Evolutionary conservation across 1,140 invertebrate species (phyloP).

Genomic region (Bradysia coprophila): DNA sequence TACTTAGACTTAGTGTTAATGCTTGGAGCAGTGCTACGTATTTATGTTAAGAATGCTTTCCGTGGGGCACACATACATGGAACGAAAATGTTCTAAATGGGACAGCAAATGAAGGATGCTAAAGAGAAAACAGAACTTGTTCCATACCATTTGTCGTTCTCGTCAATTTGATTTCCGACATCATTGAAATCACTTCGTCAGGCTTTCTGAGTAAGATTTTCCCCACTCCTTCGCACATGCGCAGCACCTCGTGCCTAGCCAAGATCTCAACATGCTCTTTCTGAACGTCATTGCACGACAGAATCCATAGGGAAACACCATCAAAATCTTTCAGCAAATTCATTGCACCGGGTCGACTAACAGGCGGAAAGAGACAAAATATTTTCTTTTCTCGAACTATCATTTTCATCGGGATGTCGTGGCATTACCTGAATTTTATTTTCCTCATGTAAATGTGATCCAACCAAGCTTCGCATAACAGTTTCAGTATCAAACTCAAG

Average conservation of each 20-base stretch:
- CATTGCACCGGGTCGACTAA: constrained; percentile 23
- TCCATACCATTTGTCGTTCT: not conserved
- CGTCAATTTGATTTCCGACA: not conserved
- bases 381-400: not conserved
- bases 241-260: constrained; percentile 52
- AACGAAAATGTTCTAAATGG: too few species aligned
- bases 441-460: constrained; percentile 63
- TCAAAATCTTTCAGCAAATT: constrained; percentile 58
- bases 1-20: too few species aligned
- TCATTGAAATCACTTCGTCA: constrained; percentile 34
- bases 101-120: not conserved
- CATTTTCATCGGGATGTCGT: not conserved
- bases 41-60: too few species aligned
- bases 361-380: not conserved
- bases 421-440: constrained; percentile 51
- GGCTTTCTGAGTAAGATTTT: constrained; percentile 50
- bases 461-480: constrained; percentile 69
- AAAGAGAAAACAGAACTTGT: too few species aligned
- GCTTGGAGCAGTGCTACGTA: too few species aligned
- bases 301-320: constrained; percentile 50
- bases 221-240: constrained; percentile 63
- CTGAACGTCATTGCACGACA: constrained; percentile 30
- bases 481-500: constrained; percentile 52
- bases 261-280: constrained; percentile 40
- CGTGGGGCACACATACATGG: too few species aligned